These are phyloP conservation scores for Ia io DNA, from an alignment of 2,113 vertebrate species.

Conservation along the genomic window DNA sequence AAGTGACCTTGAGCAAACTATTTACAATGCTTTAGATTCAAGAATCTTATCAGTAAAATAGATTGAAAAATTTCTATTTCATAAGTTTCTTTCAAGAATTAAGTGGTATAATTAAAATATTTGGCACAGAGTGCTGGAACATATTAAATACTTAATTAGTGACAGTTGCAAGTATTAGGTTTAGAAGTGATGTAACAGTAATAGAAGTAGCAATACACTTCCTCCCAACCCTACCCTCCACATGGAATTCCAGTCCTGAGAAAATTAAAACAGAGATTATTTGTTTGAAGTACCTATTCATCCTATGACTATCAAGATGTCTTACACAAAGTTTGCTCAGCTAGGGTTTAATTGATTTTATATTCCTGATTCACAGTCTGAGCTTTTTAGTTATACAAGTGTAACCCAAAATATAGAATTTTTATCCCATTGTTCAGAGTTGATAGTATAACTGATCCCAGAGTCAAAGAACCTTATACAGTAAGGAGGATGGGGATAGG, in stretches of 20 bases:
- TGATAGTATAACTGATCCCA: neutral
- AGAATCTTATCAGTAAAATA: neutral
- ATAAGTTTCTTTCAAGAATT: neutral
- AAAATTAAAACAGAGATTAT: neutral
- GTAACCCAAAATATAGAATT: neutral
- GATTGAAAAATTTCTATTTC: neutral
- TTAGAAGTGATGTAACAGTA: neutral
- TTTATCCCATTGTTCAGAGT: neutral
- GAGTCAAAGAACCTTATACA: neutral
- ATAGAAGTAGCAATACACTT: neutral
- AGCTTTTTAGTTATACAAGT: neutral
- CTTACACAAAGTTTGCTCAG: neutral
- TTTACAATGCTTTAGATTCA: neutral
- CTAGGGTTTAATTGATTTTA: constrained; percentile 1
- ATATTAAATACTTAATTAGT: neutral
- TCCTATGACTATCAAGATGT: neutral
- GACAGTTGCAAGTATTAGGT: neutral
- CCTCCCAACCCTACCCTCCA: neutral
- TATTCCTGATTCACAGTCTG: neutral
- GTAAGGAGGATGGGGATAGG: neutral
- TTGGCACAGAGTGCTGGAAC: neutral
- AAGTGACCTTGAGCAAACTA: neutral
- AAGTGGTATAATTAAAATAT: neutral
- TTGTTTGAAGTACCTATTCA: neutral
- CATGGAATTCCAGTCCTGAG: neutral